Evolutionary conservation across 2,797 vertebrate genomes (phyloP).

Genomic region (Pseudotriccus pelzelni): DNA sequence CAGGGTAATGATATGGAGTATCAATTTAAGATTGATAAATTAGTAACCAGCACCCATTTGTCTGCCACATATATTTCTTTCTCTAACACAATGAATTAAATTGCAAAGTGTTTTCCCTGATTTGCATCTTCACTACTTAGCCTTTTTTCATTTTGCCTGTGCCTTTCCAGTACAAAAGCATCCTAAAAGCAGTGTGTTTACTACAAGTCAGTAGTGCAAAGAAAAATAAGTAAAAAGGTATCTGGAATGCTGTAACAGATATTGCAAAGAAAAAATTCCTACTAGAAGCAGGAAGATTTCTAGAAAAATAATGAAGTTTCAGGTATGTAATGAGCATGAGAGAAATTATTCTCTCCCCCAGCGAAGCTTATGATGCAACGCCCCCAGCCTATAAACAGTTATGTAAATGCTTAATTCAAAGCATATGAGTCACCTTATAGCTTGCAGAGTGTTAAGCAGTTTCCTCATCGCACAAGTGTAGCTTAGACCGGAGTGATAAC

Average conservation of each 20-base stretch:
- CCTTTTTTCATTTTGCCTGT: not conserved
- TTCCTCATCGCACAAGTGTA: not conserved
- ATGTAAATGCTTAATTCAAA: slow-evolving; percentile 43
- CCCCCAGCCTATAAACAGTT: slow-evolving; percentile 22
- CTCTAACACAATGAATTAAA: not conserved
- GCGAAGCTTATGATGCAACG: not conserved
- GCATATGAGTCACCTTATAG: not conserved
- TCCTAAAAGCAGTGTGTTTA: not conserved
- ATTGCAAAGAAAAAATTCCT: not conserved
- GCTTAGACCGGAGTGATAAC: not conserved
- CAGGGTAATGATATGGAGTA: not conserved
- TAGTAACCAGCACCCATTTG: not conserved
- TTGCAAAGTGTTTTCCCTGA: not conserved
- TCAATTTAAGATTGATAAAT: not conserved
- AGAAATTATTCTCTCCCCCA: not conserved
- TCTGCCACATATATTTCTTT: not conserved
- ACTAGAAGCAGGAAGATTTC: not conserved
- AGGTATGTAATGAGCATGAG: not conserved
- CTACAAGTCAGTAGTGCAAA: not conserved
- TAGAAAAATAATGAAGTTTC: not conserved
- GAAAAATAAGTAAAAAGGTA: not conserved
- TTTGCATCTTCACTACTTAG: not conserved
- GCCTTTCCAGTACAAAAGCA: not conserved
- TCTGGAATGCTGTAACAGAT: not conserved
- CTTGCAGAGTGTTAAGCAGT: not conserved